phyloP scores from a whole-genome alignment of 2,113 vertebrate genomes.

The Cyprinodon brontotheroides region DNA sequence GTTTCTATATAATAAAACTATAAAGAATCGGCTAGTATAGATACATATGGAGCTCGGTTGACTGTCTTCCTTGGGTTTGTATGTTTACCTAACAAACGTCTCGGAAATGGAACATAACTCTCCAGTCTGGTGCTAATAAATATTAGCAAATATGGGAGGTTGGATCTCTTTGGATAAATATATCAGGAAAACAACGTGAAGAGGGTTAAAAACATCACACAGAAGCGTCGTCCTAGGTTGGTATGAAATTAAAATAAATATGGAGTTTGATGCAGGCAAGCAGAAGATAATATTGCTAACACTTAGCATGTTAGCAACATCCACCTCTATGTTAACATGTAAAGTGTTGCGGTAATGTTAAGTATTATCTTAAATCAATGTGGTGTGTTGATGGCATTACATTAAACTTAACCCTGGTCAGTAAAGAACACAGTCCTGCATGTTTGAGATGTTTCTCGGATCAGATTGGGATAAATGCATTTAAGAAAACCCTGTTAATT shows the following conservation, averaged over 20 bases:
- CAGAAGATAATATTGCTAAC: constrained; percentile 6
- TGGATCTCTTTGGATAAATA: constrained; percentile 18
- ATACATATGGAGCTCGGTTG: background rate
- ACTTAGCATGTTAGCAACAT: background rate
- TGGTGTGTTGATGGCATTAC: background rate
- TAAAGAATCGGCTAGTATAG: background rate
- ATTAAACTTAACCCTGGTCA: background rate
- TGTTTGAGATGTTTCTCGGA: background rate
- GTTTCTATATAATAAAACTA: background rate
- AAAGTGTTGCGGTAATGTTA: background rate
- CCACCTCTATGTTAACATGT: too few relatives aligned
- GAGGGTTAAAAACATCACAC: background rate
- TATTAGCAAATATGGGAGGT: constrained; percentile 50
- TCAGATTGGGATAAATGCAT: background rate
- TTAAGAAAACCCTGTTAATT: background rate
- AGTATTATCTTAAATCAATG: too few relatives aligned
- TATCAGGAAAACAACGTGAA: background rate
- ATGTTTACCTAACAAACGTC: background rate
- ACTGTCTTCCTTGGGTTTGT: background rate
- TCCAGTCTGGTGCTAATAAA: constrained; percentile 26
- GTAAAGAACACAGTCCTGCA: background rate
- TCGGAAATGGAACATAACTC: background rate
- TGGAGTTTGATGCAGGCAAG: background rate
- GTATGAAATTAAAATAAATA: background rate
- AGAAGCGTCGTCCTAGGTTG: background rate